These are phyloP conservation scores for Gymnobelideus leadbeateri DNA, from an alignment of 2,113 vertebrate species.

Conservation along the genomic window DNA sequence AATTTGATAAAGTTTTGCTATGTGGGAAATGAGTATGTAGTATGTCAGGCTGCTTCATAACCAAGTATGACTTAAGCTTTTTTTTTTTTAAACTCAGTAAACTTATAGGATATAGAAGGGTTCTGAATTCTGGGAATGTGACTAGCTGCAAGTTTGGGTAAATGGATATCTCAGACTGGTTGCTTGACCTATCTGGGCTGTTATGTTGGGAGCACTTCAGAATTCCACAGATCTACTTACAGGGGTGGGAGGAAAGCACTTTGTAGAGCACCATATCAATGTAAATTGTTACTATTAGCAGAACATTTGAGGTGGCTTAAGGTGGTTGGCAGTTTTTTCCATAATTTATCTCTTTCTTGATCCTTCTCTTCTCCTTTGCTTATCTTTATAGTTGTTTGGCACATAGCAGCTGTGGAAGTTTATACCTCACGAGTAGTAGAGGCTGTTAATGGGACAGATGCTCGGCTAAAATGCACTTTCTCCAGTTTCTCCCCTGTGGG, in stretches of 20 bases:
- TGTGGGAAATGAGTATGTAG: background rate
- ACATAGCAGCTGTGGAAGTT: conserved; percentile 85
- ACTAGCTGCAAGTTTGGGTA: background rate
- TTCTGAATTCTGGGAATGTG: background rate
- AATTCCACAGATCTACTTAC: background rate
- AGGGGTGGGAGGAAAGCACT: background rate
- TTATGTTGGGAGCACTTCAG: conserved; percentile 19
- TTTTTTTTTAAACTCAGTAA: background rate
- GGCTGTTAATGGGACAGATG: conserved; percentile 93
- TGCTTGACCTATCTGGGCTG: background rate
- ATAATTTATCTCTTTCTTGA: background rate
- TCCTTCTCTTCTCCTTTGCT: background rate
- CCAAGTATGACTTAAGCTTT: background rate
- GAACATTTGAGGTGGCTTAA: background rate
- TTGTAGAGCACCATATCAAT: background rate
- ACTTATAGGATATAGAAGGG: background rate
- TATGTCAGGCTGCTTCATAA: background rate
- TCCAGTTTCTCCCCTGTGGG: conserved; percentile 85
- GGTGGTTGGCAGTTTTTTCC: background rate
- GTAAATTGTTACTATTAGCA: background rate
- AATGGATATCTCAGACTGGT: background rate
- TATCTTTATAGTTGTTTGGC: conserved; percentile 82
- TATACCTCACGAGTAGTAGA: conserved; percentile 88
- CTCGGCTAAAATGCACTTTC: conserved; percentile 94
- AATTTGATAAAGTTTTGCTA: background rate